Conservation (phyloP, 2,888 invertebrate species). For the Petrolisthes cinctipes region DNA sequence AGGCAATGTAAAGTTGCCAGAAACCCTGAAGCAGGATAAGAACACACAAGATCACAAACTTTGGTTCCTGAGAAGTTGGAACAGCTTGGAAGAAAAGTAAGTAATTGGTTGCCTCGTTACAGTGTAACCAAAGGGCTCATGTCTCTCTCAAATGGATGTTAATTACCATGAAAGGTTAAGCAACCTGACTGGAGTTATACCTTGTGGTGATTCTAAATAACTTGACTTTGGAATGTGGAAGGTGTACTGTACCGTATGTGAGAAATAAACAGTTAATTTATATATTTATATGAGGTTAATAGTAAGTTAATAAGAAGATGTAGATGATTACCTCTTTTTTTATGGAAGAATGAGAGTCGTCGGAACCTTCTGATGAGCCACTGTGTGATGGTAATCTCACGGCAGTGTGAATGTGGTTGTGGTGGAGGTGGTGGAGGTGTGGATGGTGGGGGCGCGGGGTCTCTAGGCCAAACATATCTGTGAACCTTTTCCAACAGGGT, state of each 20-base stretch:
- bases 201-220: neutral
- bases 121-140: no score
- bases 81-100: no score
- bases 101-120: no score
- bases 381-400: conserved; percentile 60
- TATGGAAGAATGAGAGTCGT: conserved; percentile 56
- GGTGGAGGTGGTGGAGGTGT: conserved; percentile 3
- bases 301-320: neutral
- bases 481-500: conserved; percentile 53
- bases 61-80: no score
- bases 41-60: no score
- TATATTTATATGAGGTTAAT: neutral
- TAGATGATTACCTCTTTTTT: conserved; percentile 53
- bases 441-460: conserved; percentile 12
- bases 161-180: neutral
- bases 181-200: neutral
- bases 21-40: no score
- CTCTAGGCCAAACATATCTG: conserved; percentile 49
- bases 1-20: no score
- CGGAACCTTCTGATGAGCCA: conserved; percentile 56
- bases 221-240: neutral
- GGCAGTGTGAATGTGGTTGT: conserved; percentile 27
- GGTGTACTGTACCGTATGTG: neutral
- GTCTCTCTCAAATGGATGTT: no score
- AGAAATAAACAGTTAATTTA: neutral